Conservation (phyloP, 2,797 vertebrate genomes). For the Coilia nasus region DNA sequence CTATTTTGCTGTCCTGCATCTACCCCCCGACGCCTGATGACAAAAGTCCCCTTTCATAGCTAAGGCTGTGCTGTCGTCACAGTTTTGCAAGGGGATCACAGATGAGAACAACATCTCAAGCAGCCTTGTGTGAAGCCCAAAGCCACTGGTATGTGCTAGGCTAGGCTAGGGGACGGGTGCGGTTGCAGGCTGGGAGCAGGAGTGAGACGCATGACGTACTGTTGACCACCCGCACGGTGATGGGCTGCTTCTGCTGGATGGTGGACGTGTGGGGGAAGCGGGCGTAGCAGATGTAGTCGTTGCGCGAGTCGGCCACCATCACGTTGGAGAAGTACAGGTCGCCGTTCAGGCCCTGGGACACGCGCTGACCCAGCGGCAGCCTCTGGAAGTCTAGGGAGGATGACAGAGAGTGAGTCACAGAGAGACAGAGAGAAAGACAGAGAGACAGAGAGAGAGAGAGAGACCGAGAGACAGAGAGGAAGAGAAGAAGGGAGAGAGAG, state of each 20-base stretch:
- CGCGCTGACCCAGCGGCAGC: slow-evolving; percentile 87
- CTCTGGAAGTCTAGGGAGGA: slow-evolving; percentile 86
- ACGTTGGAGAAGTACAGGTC: slow-evolving; percentile 98
- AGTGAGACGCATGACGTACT: slow-evolving; percentile 77
- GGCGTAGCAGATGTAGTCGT: slow-evolving; percentile 97
- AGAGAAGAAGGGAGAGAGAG: not conserved
- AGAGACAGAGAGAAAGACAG: not conserved
- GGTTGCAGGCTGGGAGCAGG: not conserved
- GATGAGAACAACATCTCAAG: too few species aligned
- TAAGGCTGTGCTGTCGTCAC: too few species aligned
- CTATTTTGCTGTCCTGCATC: too few species aligned
- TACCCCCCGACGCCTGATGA: too few species aligned
- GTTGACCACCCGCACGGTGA: slow-evolving; percentile 89
- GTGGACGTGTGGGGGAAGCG: slow-evolving; percentile 97
- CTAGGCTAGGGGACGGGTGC: too few species aligned
- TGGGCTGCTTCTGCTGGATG: slow-evolving; percentile 98
- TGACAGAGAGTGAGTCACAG: not conserved
- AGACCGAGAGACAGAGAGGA: not conserved
- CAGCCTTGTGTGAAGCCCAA: too few species aligned
- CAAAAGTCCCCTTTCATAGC: too few species aligned
- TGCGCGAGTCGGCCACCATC: slow-evolving; percentile 84
- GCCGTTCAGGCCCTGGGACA: slow-evolving; percentile 95
- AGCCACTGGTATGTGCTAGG: too few species aligned
- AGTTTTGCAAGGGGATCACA: too few species aligned
- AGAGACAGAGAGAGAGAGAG: slow-evolving; percentile 2